Percentiles rank a stretch among this genome's conserved stretches.
Evolutionary conservation across 1,140 invertebrate genomes (phyloP).

Genomic region (Magallana angulata): DNA sequence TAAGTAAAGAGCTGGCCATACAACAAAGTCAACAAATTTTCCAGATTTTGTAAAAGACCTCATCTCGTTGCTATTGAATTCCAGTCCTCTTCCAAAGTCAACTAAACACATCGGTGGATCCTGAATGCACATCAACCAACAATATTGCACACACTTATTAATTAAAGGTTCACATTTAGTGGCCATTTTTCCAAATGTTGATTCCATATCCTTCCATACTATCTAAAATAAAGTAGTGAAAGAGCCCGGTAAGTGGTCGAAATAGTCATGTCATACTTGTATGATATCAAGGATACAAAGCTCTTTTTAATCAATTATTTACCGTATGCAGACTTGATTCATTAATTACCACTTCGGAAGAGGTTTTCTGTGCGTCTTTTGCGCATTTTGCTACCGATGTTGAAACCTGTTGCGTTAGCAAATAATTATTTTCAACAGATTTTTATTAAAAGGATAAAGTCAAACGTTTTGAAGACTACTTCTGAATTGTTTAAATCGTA

Average conservation of each 20-base stretch:
- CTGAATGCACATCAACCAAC: conserved; percentile 12
- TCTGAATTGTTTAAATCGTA: background rate
- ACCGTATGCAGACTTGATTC: background rate
- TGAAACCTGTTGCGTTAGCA: background rate
- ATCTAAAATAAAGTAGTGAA: background rate
- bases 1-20: conserved; percentile 57
- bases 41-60: conserved; percentile 59
- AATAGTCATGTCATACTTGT: too few species aligned
- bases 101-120: conserved; percentile 14
- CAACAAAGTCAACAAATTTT: conserved; percentile 49
- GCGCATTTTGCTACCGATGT: conserved; percentile 2
- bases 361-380: conserved; percentile 1
- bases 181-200: background rate
- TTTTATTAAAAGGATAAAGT: too few species aligned
- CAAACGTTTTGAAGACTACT: too few species aligned
- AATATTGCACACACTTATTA: conserved; percentile 12
- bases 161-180: background rate
- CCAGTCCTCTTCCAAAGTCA: background rate
- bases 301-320: background rate
- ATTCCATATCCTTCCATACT: background rate
- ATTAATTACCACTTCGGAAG: background rate
- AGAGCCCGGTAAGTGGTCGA: too few species aligned
- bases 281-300: too few species aligned
- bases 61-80: conserved; percentile 46
- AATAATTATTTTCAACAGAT: background rate